Evolutionary conservation across 2,888 invertebrate species (phyloP).

Genomic region (Rhorus exstirpatorius): DNA sequence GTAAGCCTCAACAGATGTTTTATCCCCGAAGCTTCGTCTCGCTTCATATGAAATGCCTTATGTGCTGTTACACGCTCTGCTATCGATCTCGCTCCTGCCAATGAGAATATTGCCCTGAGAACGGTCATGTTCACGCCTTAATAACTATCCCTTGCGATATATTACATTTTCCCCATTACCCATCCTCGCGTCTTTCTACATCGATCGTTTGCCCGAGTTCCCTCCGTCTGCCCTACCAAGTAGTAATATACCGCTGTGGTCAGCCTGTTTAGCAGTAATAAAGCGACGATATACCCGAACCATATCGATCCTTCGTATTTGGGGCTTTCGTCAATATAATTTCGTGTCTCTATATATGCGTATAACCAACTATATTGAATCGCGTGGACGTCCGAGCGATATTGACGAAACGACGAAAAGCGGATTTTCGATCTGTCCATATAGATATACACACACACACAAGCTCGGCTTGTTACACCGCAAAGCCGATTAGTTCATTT

Average conservation of each 20-base stretch:
- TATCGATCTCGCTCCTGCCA: conserved; percentile 44
- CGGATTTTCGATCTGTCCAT: conserved; percentile 60
- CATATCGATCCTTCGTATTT: conserved; percentile 3
- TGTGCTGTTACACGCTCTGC: not conserved
- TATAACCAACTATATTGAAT: conserved; percentile 29
- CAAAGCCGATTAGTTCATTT: no score
- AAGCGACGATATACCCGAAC: conserved; percentile 70
- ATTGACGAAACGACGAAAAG: conserved; percentile 46
- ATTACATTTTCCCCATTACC: conserved; percentile 76
- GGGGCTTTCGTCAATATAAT: conserved; percentile 28
- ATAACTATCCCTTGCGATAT: conserved; percentile 73
- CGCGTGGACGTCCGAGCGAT: conserved; percentile 21
- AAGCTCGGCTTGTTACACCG: no score
- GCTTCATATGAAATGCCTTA: not conserved
- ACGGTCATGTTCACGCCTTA: conserved; percentile 75
- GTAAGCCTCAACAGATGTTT: no score
- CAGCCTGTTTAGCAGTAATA: conserved; percentile 82
- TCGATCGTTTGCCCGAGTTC: conserved; percentile 51
- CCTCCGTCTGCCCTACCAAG: conserved; percentile 51
- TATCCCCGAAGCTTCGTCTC: not conserved
- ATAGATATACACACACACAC: no score
- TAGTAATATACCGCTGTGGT: conserved; percentile 81
- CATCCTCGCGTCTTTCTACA: conserved; percentile 19
- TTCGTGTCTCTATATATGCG: not conserved
- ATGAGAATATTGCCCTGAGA: conserved; percentile 78